A percentile compares a stretch with the other conserved stretches of the same genome.
These are phyloP conservation scores for Seriola quinqueradiata DNA, from an alignment of 2,113 vertebrate genomes.

Conservation along the genomic window DNA sequence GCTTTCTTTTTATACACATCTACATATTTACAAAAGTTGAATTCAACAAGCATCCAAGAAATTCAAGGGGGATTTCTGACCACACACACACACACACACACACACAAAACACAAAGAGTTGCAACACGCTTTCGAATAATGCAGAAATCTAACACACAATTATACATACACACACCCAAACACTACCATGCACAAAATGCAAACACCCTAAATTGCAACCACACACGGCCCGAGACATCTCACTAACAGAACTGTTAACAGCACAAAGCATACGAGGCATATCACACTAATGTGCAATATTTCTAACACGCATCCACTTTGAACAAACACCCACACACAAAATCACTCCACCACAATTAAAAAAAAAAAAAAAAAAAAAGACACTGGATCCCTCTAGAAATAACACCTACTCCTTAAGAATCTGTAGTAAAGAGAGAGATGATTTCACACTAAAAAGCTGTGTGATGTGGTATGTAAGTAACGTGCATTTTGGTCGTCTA, in stretches of 20 bases:
- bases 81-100: conserved; percentile 38
- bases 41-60: conserved; percentile 66
- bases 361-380: conserved; percentile 38
- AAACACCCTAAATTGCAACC: conserved; percentile 74
- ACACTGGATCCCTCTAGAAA: conserved; percentile 39
- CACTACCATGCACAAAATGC: conserved; percentile 76
- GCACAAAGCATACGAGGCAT: conserved; percentile 77
- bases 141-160: conserved; percentile 63
- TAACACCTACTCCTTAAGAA: conserved; percentile 33
- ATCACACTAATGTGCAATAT: conserved; percentile 74
- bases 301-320: conserved; percentile 73
- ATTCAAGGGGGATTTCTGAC: conserved; percentile 46
- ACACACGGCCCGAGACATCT: conserved; percentile 50
- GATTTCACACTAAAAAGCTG: not conserved
- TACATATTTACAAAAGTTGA: conserved; percentile 85
- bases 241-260: conserved; percentile 66
- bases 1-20: conserved; percentile 84
- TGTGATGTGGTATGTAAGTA: not conserved
- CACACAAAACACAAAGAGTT: conserved; percentile 52
- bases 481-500: not conserved
- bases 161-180: conserved; percentile 50
- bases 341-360: conserved; percentile 67
- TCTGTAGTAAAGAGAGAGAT: conserved; percentile 36
- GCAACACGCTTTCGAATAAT: conserved; percentile 72
- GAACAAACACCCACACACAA: conserved; percentile 74